Conservation (phyloP, 2,888 invertebrate species). For the Theodoxus fluviatilis region DNA sequence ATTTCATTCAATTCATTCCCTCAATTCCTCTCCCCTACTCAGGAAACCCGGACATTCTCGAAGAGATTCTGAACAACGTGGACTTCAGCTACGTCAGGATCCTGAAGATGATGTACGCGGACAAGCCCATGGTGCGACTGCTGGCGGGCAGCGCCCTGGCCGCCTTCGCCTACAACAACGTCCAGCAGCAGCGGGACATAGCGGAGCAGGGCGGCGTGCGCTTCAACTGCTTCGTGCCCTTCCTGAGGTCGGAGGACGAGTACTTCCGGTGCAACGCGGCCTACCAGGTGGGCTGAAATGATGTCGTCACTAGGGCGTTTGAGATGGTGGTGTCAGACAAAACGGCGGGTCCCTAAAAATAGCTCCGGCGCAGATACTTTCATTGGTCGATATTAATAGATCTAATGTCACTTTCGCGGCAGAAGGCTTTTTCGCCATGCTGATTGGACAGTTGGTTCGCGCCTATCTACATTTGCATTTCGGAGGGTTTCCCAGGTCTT, state of each 20-base stretch:
- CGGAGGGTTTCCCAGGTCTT: neutral
- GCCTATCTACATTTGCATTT: neutral
- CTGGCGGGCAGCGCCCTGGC: slow-evolving; percentile 61
- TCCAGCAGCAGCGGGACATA: slow-evolving; percentile 59
- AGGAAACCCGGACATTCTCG: slow-evolving; percentile 57
- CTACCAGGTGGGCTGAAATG: slow-evolving; percentile 55
- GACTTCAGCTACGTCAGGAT: slow-evolving; percentile 63
- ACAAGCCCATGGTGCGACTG: slow-evolving; percentile 49
- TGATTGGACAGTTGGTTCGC: neutral
- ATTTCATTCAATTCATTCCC: too few species aligned
- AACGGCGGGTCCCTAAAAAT: too few species aligned
- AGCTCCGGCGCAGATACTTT: too few species aligned
- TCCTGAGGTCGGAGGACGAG: slow-evolving; percentile 60
- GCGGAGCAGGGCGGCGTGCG: slow-evolving; percentile 61
- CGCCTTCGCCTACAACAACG: slow-evolving; percentile 63
- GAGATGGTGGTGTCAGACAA: too few species aligned
- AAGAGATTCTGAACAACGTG: slow-evolving; percentile 53
- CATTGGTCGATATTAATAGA: neutral
- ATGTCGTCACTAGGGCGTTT: neutral
- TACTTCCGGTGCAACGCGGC: slow-evolving; percentile 59
- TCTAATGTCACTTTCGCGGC: neutral
- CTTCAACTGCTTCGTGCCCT: slow-evolving; percentile 60
- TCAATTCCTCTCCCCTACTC: slow-evolving; percentile 28
- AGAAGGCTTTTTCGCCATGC: neutral
- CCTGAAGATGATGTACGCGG: slow-evolving; percentile 60